These are phyloP conservation scores for Tortrix viridana DNA, from an alignment of 2,888 invertebrate genomes.

Conservation along the genomic window DNA sequence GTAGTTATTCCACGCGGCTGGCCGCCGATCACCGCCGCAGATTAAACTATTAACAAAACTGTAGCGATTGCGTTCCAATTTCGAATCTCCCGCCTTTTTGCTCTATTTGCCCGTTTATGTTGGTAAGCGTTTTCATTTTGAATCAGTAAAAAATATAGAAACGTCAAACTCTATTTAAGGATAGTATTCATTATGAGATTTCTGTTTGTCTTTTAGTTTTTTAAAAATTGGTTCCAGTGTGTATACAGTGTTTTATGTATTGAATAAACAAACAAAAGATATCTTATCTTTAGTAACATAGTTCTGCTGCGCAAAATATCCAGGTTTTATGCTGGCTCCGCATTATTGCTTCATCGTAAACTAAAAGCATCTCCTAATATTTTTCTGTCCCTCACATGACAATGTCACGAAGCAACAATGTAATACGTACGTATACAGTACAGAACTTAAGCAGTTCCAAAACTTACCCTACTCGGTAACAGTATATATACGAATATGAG, in stretches of 20 bases:
- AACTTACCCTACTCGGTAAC: no score
- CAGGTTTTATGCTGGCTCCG: not conserved
- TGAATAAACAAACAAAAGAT: no score
- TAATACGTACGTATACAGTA: not conserved
- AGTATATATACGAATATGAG: no score
- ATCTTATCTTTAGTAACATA: no score
- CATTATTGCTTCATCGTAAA: not conserved
- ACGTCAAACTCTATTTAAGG: no score
- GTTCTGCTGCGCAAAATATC: not conserved
- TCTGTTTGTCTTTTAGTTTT: no score
- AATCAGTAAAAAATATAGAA: no score
- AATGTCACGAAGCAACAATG: not conserved
- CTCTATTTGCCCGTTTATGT: conserved; percentile 21
- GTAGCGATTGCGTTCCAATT: conserved; percentile 20
- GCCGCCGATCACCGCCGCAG: conserved; percentile 63
- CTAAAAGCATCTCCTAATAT: not conserved
- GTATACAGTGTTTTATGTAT: no score
- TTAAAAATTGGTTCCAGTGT: no score
- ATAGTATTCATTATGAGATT: no score
- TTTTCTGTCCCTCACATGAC: not conserved
- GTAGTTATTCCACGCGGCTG: conserved; percentile 63
- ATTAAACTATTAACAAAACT: conserved; percentile 77
- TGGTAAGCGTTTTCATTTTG: conserved; percentile 6
- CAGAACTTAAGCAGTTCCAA: no score
- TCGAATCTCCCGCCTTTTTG: conserved; percentile 23